Conservation (phyloP, 2,888 invertebrate species). For the Drosophila planitibia region DNA sequence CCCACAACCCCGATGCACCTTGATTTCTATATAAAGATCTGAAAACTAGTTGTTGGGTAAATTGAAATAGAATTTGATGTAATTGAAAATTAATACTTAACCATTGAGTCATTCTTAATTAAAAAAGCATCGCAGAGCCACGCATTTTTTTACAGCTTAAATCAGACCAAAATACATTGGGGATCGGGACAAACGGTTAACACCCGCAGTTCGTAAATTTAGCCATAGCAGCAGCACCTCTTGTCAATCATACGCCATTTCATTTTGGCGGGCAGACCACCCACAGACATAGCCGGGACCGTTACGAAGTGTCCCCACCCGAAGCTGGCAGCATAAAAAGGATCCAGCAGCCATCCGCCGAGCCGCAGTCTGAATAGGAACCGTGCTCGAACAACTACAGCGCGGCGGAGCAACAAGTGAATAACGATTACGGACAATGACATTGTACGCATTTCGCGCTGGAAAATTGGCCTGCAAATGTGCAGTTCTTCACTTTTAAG, state of each 20-base stretch:
- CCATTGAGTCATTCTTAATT: constrained; percentile 39
- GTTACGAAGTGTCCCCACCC: constrained; percentile 46
- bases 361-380: constrained; percentile 58
- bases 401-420: constrained; percentile 44
- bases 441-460: constrained; percentile 16
- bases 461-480: background rate
- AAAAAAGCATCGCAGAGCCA: constrained; percentile 32
- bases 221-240: constrained; percentile 23
- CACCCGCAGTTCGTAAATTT: constrained; percentile 9
- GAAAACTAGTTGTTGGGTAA: background rate
- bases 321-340: constrained; percentile 67
- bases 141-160: constrained; percentile 16
- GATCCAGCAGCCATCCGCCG: constrained; percentile 31
- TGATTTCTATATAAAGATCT: background rate
- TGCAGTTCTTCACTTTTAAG: constrained; percentile 28
- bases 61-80: background rate
- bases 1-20: background rate
- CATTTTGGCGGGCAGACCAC: constrained; percentile 60
- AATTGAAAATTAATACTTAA: constrained; percentile 7
- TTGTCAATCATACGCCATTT: constrained; percentile 65
- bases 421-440: constrained; percentile 2
- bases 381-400: constrained; percentile 37
- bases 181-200: constrained; percentile 1
- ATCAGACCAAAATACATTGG: background rate
- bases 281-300: constrained; percentile 45